These are phyloP conservation scores for Manacus vitellinus DNA, from an alignment of 2,113 vertebrate species.

Conservation along the genomic window DNA sequence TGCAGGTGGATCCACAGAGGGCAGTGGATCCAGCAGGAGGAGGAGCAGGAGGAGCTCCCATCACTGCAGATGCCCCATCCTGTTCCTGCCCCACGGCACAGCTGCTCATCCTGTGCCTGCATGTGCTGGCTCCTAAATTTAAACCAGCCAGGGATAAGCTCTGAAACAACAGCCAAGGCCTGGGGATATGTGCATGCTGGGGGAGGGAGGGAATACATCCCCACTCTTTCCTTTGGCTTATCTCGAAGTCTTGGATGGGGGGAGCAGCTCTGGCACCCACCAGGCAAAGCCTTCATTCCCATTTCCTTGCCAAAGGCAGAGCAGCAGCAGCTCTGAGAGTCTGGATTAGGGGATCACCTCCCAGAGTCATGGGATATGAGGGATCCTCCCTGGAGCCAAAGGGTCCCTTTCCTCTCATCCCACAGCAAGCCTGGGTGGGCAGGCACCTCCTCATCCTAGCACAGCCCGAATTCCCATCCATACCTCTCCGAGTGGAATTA, in stretches of 20 bases:
- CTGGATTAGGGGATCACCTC: background rate
- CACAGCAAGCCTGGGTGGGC: background rate
- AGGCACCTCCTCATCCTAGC: background rate
- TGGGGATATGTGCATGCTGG: accelerated
- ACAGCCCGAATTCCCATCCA: accelerated
- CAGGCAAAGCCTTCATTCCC: background rate
- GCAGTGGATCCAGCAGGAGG: accelerated
- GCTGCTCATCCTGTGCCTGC: background rate
- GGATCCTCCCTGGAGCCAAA: background rate
- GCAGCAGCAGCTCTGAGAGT: background rate
- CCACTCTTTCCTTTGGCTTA: background rate
- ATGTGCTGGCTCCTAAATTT: background rate
- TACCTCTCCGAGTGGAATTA: background rate
- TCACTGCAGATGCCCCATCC: background rate
- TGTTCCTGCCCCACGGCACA: background rate
- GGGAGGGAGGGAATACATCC: background rate
- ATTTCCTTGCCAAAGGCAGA: accelerated
- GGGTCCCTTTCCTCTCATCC: background rate
- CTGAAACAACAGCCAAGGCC: slow-evolving; percentile 9
- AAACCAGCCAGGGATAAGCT: background rate
- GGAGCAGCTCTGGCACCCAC: background rate
- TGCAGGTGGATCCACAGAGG: background rate
- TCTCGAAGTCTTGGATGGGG: accelerated
- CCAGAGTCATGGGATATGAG: accelerated
- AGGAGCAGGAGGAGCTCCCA: background rate